Conservation (phyloP, 2,888 invertebrate species). For the Conomelus anceps region DNA sequence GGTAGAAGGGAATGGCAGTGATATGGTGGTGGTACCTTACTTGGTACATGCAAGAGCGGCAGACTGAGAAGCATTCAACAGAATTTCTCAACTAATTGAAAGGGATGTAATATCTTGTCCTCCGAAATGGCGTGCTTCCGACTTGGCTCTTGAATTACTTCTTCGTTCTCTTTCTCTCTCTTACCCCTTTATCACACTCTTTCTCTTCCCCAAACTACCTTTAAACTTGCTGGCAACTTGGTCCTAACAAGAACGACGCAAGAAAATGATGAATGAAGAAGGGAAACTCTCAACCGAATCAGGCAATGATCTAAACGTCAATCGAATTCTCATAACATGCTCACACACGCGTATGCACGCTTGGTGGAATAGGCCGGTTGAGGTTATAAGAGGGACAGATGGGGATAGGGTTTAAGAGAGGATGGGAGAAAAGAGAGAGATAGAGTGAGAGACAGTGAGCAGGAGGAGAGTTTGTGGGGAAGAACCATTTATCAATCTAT, state of each 20-base stretch:
- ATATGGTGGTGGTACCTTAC: background rate
- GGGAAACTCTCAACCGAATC: background rate
- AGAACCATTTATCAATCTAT: background rate
- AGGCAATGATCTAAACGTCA: background rate
- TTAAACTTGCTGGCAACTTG: background rate
- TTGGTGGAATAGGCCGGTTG: background rate
- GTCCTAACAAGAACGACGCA: background rate
- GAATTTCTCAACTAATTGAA: constrained; percentile 23
- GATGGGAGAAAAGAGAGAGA: background rate
- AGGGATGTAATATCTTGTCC: constrained; percentile 8
- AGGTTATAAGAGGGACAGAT: too few relatives aligned
- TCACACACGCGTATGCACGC: background rate
- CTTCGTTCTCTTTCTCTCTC: background rate
- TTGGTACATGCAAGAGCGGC: too few relatives aligned
- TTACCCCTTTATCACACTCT: background rate
- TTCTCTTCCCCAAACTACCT: background rate
- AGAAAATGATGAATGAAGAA: background rate
- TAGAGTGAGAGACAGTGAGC: background rate
- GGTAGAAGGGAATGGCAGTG: background rate
- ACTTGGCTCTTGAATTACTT: constrained; percentile 39
- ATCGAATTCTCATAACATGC: background rate
- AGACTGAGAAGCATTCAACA: background rate
- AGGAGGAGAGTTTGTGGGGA: background rate
- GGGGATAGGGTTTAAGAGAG: background rate
- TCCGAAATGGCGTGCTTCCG: background rate